A percentile compares a stretch with the other conserved stretches of the same genome.
These are phyloP conservation scores for Diogma glabrata DNA, from an alignment of 2,888 invertebrate species.

Conservation along the genomic window DNA sequence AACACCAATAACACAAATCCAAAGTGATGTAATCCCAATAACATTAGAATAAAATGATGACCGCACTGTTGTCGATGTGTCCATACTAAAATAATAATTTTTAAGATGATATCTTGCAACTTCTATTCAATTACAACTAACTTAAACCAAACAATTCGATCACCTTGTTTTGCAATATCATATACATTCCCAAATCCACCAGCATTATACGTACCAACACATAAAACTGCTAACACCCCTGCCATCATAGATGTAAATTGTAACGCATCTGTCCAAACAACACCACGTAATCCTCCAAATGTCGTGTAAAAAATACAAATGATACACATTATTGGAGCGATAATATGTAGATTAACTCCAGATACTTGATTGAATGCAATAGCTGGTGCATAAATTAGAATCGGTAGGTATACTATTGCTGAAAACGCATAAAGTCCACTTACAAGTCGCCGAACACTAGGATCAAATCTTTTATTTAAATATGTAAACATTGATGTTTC, in stretches of 20 bases:
- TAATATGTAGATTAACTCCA: constrained; percentile 49
- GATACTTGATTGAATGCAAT: constrained; percentile 61
- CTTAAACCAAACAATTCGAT: constrained; percentile 49
- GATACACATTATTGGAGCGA: constrained; percentile 54
- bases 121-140: no score
- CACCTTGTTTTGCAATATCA: constrained; percentile 42
- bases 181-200: constrained; percentile 47
- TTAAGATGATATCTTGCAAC: no score
- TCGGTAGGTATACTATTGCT: constrained; percentile 47
- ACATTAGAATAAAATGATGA: not conserved
- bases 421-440: constrained; percentile 48
- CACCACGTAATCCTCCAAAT: constrained; percentile 46
- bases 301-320: constrained; percentile 65
- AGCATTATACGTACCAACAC: constrained; percentile 42
- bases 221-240: constrained; percentile 42
- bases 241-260: constrained; percentile 47
- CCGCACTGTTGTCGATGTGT: not conserved
- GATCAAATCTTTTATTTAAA: constrained; percentile 50
- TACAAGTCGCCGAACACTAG: constrained; percentile 38
- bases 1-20: constrained; percentile 44
- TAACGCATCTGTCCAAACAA: constrained; percentile 50
- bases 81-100: constrained; percentile 26
- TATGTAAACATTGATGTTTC: constrained; percentile 59
- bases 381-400: constrained; percentile 59
- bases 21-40: constrained; percentile 30